These are phyloP conservation scores for Phymorhynchus buccinoides DNA, from an alignment of 1,140 invertebrate genomes.

Conservation along the genomic window DNA sequence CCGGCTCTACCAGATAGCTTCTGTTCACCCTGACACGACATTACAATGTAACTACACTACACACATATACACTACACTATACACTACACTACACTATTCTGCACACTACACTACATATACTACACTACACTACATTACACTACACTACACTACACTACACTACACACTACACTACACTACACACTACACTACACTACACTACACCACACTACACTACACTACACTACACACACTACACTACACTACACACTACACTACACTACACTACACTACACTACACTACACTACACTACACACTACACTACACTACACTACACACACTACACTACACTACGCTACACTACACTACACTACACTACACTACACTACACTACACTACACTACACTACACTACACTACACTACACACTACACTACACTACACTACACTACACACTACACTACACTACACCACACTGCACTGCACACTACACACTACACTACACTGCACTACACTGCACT, in stretches of 20 bases:
- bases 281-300: slow-evolving; percentile 27
- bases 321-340: slow-evolving; percentile 36
- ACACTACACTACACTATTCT: neutral
- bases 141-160: neutral
- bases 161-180: neutral
- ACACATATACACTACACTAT: neutral
- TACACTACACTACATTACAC: neutral
- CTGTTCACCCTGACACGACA: no score
- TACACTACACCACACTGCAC: neutral
- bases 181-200: slow-evolving; percentile 36
- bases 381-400: neutral
- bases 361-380: slow-evolving; percentile 1
- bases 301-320: slow-evolving; percentile 34
- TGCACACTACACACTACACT: neutral
- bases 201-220: slow-evolving; percentile 30
- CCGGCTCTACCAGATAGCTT: no score
- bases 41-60: no score
- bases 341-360: slow-evolving; percentile 19
- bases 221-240: slow-evolving; percentile 41
- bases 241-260: slow-evolving; percentile 36
- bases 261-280: slow-evolving; percentile 33
- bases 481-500: neutral
- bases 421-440: neutral
- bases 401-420: neutral
- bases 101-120: neutral